These are phyloP conservation scores for Synergus umbraculus DNA, from an alignment of 2,888 invertebrate species.

Conservation along the genomic window DNA sequence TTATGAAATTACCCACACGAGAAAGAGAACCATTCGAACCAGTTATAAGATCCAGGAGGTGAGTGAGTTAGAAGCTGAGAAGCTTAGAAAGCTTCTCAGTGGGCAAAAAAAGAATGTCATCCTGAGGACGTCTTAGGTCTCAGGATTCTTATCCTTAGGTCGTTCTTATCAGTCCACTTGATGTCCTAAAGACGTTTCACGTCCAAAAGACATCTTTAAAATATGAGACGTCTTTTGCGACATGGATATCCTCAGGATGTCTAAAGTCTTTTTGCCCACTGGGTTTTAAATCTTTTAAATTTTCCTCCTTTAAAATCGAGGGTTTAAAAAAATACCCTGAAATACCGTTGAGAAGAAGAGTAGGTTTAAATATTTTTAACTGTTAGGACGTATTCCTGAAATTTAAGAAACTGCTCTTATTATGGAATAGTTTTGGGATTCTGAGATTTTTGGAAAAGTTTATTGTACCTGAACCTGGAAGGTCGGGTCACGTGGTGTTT, in stretches of 20 bases:
- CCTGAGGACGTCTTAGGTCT: too few species aligned
- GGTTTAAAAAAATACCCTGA: not conserved
- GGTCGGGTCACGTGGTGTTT: slow-evolving; percentile 17
- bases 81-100: too few species aligned
- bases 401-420: not conserved
- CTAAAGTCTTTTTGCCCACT: too few species aligned
- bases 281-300: not conserved
- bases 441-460: not conserved
- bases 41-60: slow-evolving; percentile 76
- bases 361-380: not conserved
- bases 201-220: too few species aligned
- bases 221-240: too few species aligned
- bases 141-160: too few species aligned
- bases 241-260: too few species aligned
- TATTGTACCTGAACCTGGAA: slow-evolving; percentile 11
- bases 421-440: not conserved
- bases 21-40: slow-evolving; percentile 73
- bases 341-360: not conserved
- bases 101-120: too few species aligned
- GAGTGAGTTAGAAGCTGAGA: slow-evolving; percentile 50
- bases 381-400: not conserved
- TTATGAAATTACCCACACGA: slow-evolving; percentile 75
- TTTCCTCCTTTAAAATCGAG: not conserved
- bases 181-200: too few species aligned
- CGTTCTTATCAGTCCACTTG: too few species aligned